phyloP scores from a whole-genome alignment of 2,888 invertebrate genomes.

The Gonocerus acuteangulatus region DNA sequence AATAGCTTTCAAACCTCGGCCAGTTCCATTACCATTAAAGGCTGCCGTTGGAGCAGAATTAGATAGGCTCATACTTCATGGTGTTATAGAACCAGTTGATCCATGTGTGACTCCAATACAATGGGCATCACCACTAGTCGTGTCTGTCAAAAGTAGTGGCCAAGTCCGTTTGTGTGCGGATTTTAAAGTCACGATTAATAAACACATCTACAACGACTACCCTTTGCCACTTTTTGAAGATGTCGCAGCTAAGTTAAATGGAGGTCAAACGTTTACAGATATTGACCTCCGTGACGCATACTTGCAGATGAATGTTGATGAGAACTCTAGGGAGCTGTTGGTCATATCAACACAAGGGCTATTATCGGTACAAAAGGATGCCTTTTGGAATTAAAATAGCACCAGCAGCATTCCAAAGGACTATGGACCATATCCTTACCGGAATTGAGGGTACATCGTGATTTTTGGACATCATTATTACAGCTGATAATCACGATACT shows the following conservation, averaged over 20 bases:
- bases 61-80: conserved; percentile 31
- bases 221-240: conserved; percentile 11
- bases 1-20: conserved; percentile 25
- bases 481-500: too few relatives aligned
- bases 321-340: too few relatives aligned
- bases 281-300: too few relatives aligned
- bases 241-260: background rate
- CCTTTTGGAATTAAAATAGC: too few relatives aligned
- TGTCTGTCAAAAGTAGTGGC: conserved; percentile 36
- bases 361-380: too few relatives aligned
- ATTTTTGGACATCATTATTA: too few relatives aligned
- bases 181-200: conserved; percentile 20
- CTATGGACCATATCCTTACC: too few relatives aligned
- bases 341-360: too few relatives aligned
- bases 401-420: too few relatives aligned
- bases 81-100: conserved; percentile 36
- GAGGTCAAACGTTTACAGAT: conserved; percentile 5
- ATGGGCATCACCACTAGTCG: conserved; percentile 37
- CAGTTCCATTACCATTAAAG: conserved; percentile 32
- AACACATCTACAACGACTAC: background rate
- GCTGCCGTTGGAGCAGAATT: conserved; percentile 36
- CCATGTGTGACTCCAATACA: conserved; percentile 33
- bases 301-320: too few relatives aligned
- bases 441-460: too few relatives aligned
- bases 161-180: conserved; percentile 36